Conservation (phyloP, 2,797 vertebrate genomes). For the Diglossa cyanea region DNA sequence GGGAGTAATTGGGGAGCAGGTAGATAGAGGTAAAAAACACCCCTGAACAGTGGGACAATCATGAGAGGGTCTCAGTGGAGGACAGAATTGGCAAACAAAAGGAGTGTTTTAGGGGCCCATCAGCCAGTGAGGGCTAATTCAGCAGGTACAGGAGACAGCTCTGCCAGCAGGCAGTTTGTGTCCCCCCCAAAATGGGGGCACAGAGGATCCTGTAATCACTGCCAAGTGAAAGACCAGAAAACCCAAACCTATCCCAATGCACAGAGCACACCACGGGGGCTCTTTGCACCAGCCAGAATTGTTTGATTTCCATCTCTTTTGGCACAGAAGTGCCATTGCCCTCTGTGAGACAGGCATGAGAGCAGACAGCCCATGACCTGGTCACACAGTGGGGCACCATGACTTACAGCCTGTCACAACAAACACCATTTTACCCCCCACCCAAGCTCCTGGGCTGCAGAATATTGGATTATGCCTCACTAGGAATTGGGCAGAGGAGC, state of each 20-base stretch:
- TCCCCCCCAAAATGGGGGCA: accelerated
- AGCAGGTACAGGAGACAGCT: not conserved
- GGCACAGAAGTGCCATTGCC: not conserved
- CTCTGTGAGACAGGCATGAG: not conserved
- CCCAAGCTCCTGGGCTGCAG: not conserved
- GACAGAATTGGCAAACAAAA: not conserved
- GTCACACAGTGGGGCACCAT: accelerated
- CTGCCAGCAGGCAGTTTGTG: too few relatives aligned
- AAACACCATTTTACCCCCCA: not conserved
- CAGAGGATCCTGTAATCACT: not conserved
- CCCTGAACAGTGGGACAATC: not conserved
- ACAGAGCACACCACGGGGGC: not conserved
- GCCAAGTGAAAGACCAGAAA: accelerated
- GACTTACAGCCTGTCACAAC: not conserved
- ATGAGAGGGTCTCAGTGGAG: not conserved
- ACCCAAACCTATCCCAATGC: not conserved
- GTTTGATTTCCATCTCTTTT: not conserved
- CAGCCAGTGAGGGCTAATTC: not conserved
- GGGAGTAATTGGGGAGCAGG: accelerated
- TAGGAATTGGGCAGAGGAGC: not conserved
- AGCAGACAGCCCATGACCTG: not conserved
- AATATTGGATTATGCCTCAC: not conserved
- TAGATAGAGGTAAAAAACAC: not conserved
- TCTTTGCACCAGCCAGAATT: not conserved
- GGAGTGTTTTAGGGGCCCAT: not conserved